phyloP scores from a whole-genome alignment of 2,888 invertebrate species.

The Melanophora roralis region DNA sequence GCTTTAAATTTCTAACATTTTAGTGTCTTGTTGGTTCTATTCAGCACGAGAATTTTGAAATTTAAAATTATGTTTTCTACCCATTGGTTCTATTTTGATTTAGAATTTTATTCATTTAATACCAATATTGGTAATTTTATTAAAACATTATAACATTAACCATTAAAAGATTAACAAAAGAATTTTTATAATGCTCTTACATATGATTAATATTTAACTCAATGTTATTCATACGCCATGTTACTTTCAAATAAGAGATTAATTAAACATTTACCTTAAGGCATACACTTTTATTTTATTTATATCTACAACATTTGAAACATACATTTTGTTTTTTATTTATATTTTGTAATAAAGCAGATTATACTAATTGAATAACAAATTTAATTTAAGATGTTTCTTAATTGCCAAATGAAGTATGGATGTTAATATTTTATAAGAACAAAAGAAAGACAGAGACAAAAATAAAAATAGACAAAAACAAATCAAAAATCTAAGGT shows the following conservation, averaged over 20 bases:
- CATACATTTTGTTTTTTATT: background rate
- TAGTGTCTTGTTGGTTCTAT: too few species aligned
- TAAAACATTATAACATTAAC: too few species aligned
- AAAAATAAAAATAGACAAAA: background rate
- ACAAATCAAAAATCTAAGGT: background rate
- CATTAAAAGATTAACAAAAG: too few species aligned
- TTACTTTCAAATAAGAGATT: too few species aligned
- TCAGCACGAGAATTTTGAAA: too few species aligned
- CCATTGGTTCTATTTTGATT: too few species aligned
- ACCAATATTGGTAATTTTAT: too few species aligned
- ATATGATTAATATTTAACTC: background rate
- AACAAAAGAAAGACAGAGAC: background rate
- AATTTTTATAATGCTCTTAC: background rate
- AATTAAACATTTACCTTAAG: background rate
- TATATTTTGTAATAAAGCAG: conserved; percentile 18
- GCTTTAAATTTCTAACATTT: too few species aligned
- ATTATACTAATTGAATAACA: conserved; percentile 49
- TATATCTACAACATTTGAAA: background rate
- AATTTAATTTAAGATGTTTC: conserved; percentile 35
- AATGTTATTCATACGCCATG: background rate
- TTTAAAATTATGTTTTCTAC: too few species aligned
- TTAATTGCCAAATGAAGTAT: conserved; percentile 49
- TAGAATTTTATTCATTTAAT: too few species aligned
- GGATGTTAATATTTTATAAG: conserved; percentile 13
- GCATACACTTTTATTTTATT: background rate